Conservation (phyloP, 1,140 invertebrate genomes). For the Trachymyrmex cornetzi region DNA sequence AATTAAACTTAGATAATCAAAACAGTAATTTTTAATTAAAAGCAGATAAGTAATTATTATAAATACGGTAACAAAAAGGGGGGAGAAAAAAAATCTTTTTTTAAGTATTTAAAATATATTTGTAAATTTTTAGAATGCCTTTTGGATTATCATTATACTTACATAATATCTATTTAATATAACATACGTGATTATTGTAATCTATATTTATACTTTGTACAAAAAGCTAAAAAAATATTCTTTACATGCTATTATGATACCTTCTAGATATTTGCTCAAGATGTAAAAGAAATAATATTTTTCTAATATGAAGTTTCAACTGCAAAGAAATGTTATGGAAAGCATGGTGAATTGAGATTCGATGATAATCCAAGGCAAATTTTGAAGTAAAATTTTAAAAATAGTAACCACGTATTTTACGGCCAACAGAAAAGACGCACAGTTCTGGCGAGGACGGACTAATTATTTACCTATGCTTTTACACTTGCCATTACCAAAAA, state of each 20-base stretch:
- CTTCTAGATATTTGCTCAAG: background rate
- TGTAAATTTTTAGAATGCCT: too few species aligned
- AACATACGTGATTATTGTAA: too few species aligned
- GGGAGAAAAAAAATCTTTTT: too few species aligned
- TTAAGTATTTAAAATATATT: too few species aligned
- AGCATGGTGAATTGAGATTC: background rate
- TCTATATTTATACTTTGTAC: too few species aligned
- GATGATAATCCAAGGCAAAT: constrained; percentile 46
- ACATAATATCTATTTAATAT: too few species aligned
- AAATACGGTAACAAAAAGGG: too few species aligned
- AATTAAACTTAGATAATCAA: background rate
- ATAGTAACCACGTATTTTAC: constrained; percentile 66
- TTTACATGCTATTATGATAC: background rate
- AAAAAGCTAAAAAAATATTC: background rate
- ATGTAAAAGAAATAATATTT: constrained; percentile 4
- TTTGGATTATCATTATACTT: too few species aligned
- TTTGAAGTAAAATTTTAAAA: constrained; percentile 72
- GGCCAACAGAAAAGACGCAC: constrained; percentile 37
- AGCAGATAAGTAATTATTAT: background rate
- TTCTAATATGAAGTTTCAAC: background rate
- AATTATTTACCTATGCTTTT: constrained; percentile 76
- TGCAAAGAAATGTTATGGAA: background rate
- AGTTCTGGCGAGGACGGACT: constrained; percentile 33
- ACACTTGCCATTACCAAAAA: constrained; percentile 80
- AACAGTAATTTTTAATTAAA: background rate